Evolutionary conservation across 2,113 vertebrate species (phyloP).

Genomic region (Corythornis vintsioides): DNA sequence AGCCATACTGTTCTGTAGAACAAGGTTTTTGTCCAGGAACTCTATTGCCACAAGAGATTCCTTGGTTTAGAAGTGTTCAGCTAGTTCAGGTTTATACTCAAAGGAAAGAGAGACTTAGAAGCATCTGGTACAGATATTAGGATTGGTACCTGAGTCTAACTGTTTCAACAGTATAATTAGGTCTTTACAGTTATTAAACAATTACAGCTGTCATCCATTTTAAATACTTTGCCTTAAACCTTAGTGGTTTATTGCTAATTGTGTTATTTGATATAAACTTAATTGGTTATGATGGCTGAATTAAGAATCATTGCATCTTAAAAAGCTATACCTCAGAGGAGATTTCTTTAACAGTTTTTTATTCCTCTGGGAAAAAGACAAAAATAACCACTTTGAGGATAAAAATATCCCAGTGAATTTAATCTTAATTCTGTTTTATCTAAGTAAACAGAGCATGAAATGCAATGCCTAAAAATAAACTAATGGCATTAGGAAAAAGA

Average conservation of each 20-base stretch:
- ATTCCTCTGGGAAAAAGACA: neutral
- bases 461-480: neutral
- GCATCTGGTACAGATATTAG: constrained; percentile 4
- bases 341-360: neutral
- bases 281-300: neutral
- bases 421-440: neutral
- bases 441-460: constrained; percentile 1
- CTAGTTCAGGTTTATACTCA: neutral
- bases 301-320: neutral
- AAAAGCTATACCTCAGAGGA: neutral
- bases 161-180: constrained; percentile 11
- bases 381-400: neutral
- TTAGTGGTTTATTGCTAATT: neutral
- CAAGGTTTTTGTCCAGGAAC: neutral
- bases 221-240: neutral
- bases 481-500: neutral
- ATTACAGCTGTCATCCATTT: constrained; percentile 8
- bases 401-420: neutral
- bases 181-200: neutral
- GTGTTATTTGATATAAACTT: neutral
- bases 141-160: neutral
- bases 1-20: neutral
- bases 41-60: rapidly evolving
- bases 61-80: neutral
- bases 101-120: neutral